Evolutionary conservation across 2,888 invertebrate species (phyloP).

Genomic region (Myopa testacea): DNA sequence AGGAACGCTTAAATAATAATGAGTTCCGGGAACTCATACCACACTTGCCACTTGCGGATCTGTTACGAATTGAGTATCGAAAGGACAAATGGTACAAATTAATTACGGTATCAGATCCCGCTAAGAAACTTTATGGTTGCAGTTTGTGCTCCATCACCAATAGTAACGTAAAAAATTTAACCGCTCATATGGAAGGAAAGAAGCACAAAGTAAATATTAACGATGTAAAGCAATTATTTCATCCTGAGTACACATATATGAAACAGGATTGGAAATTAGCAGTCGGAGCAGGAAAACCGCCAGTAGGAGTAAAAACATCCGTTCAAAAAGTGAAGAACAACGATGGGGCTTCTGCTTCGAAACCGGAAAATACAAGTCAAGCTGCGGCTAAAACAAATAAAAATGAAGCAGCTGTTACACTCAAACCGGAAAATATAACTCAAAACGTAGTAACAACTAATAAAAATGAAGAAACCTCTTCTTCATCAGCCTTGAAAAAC

Average conservation of each 20-base stretch:
- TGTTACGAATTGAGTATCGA: constrained; percentile 54
- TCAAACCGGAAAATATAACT: background rate
- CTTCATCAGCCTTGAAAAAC: background rate
- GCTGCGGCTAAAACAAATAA: background rate
- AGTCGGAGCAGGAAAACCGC: background rate
- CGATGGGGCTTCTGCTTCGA: background rate
- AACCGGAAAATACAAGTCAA: constrained; percentile 4
- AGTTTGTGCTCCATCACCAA: constrained; percentile 55
- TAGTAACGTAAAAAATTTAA: constrained; percentile 55
- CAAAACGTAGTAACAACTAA: background rate
- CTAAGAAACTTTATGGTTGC: constrained; percentile 50
- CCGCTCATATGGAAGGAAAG: constrained; percentile 58
- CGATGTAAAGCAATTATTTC: constrained; percentile 50
- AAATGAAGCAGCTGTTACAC: background rate
- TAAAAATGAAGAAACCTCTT: background rate
- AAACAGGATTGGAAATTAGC: constrained; percentile 41
- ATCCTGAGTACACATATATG: constrained; percentile 50
- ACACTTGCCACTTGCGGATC: constrained; percentile 51
- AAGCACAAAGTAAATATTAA: constrained; percentile 56
- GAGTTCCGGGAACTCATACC: constrained; percentile 52
- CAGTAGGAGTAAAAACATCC: constrained; percentile 8
- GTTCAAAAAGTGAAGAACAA: constrained; percentile 4
- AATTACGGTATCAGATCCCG: constrained; percentile 43
- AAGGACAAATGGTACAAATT: constrained; percentile 50
- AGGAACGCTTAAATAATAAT: constrained; percentile 44